Evolutionary conservation across 2,113 vertebrate genomes (phyloP), one percentile per base, ranked within the genome.

Genomic region (Pollachius pollachius): DNA sequence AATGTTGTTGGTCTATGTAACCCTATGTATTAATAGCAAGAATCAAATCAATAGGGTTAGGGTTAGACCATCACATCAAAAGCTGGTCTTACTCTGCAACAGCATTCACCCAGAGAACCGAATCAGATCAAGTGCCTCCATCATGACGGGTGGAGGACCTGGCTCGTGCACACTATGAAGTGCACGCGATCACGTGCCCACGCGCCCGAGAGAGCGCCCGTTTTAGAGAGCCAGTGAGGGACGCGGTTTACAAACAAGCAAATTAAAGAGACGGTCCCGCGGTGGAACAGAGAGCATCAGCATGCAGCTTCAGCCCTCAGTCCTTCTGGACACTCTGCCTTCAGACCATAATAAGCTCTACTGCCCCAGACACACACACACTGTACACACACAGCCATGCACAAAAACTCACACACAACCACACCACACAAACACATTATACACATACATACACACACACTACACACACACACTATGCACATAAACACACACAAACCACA

Each of bases 191-290:
- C 37, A 41, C 37, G 37, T 41, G 37, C 37, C 3, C 37, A 41
- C 37, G 37, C 37, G 5, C 37, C 37, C 5, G 37, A 5, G 37
- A 6, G 37, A 3, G 34, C 4, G 34, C 34, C 34, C 34, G 7
- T 37, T 7, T 37, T 3, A 7, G 34, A 56, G 15, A 6, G 54
- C 15, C 54, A 16, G 18, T 4, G n/a, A 41, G 37, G 37, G 54
- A 73, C 67, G 41, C 64, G 66, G 77, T 81, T 87, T 81, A 65
- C 48, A 81, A 76, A 76, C 71, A 73, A 75, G 74, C 61, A 27
- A 87, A 86, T 89, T 64, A 80, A 79, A 82, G 70, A 73, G 21
- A 62, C 73, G 19, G 72, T 78, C 78, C 75, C 63, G 74, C 66
- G 71, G 69, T 19, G 54, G 27, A 79, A 71, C 67, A 73, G 52